Evolutionary conservation across 2,113 vertebrate genomes (phyloP), one percentile per base, ranked within the genome.

Genomic region (Alethe diademata): DNA sequence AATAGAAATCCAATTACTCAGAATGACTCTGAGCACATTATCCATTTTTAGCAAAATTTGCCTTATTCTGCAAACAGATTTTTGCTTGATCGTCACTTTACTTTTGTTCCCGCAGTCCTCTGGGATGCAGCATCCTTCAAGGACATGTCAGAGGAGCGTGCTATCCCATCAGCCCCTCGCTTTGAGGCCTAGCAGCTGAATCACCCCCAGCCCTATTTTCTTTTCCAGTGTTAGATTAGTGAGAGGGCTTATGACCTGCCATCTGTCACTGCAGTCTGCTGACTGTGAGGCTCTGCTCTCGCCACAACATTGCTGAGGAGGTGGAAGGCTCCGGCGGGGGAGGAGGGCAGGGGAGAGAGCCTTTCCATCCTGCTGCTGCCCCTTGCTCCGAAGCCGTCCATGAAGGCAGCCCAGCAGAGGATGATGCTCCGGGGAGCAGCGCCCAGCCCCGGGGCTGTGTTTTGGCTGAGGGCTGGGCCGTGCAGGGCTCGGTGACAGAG

Each of bases 261-360:
- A 97, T 97, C 97, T 97, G 97, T 96, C 96, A 93, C 81, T 89
- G 90, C 92, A 96, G 94, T 96, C 95, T 96, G 95, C 94, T 97
- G 95, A 91, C 93, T 91, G 79, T 71, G 66, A 91, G 92, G 61
- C 94, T 95, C 94, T 43, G 95, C 95, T 94, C 93, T 80, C 92
- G 43, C 90, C 33, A 58, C 93, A 84, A 47, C 94, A 94, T 94
- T 96, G 96, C 97, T 96, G 95, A 97, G 96, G 96, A 95, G 94
- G 83, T 86, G 92, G 93, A 97, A 96, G 94, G 92, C 81, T 94
- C 83, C 22, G 45, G 35, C 14, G 8, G 72, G 36, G 50, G 69
- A 57, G 81, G 80, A 66, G 70, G 91, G 86, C 40, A 73, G 78
- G 69, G 78, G 54, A 48, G 43, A 84, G 62, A 75, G 57, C 67